Percentiles rank a stretch among this genome's conserved stretches.
phyloP scores from a whole-genome alignment of 2,113 vertebrate genomes.

The Bostrychus sinensis region DNA sequence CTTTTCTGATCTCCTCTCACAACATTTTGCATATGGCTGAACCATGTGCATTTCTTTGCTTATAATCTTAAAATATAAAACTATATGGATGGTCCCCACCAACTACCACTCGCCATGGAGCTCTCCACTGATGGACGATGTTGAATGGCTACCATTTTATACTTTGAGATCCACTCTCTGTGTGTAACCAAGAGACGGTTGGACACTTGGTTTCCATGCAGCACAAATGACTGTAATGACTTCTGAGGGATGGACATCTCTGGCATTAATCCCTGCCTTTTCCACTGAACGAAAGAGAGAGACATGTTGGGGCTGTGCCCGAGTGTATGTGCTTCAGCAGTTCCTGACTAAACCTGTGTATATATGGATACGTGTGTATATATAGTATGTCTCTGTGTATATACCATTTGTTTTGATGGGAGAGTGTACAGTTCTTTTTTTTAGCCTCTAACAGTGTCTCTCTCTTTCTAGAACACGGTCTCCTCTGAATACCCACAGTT shows the following conservation, averaged over 20 bases:
- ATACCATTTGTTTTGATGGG: constrained; percentile 82
- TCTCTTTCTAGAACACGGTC: constrained; percentile 74
- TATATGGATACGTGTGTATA: constrained; percentile 81
- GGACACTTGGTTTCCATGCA: constrained; percentile 61
- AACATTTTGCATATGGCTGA: constrained; percentile 68
- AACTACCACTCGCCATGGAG: constrained; percentile 66
- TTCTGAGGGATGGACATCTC: constrained; percentile 63
- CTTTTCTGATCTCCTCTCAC: constrained; percentile 73
- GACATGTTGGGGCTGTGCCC: constrained; percentile 75
- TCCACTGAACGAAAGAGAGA: constrained; percentile 67
- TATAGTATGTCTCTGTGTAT: constrained; percentile 80
- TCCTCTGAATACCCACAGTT: constrained; percentile 71
- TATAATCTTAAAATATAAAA: constrained; percentile 3
- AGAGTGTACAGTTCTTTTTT: constrained; percentile 80
- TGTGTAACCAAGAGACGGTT: constrained; percentile 45
- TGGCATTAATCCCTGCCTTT: constrained; percentile 62
- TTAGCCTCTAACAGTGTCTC: constrained; percentile 73
- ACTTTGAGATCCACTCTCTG: constrained; percentile 47
- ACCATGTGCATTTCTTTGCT: constrained; percentile 50
- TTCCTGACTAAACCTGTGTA: constrained; percentile 68
- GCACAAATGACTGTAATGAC: constrained; percentile 58
- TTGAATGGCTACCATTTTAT: constrained; percentile 53
- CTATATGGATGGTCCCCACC: constrained; percentile 28
- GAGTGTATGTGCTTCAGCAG: constrained; percentile 78
- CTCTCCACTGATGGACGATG: constrained; percentile 73